Evolutionary conservation across 2,113 vertebrate species (phyloP).

Genomic region (Pitta sordida): DNA sequence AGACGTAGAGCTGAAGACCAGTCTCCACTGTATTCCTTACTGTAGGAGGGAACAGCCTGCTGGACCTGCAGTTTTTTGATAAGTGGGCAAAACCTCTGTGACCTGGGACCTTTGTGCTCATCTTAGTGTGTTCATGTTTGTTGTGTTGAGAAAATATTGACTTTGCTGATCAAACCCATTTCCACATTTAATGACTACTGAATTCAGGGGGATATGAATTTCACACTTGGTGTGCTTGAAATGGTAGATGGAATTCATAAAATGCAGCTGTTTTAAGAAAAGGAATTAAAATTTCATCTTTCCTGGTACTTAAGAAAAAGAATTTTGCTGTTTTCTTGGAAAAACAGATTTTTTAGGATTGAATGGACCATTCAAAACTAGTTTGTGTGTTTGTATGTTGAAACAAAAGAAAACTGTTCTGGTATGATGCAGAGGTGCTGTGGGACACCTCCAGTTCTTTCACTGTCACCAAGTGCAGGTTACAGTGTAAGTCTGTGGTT

Average conservation of each 20-base stretch:
- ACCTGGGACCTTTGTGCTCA: not conserved
- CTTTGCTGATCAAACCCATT: not conserved
- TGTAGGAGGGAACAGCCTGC: not conserved
- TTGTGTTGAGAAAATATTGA: not conserved
- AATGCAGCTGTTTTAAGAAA: not conserved
- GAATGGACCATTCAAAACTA: not conserved
- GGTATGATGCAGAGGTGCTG: not conserved
- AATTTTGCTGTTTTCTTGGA: not conserved
- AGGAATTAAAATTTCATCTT: not conserved
- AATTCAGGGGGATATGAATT: not conserved
- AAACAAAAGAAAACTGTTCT: not conserved
- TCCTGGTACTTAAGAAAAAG: not conserved
- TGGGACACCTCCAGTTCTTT: not conserved
- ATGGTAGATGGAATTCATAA: not conserved
- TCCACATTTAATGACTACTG: not conserved
- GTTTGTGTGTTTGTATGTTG: not conserved
- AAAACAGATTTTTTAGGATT: not conserved
- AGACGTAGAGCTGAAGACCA: not conserved
- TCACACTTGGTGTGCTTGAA: not conserved
- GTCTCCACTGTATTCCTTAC: not conserved
- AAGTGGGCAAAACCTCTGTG: not conserved
- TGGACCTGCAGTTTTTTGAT: not conserved
- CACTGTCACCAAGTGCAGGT: not conserved
- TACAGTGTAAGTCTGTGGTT: not conserved
- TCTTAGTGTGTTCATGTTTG: not conserved